Percentiles rank a stretch among this genome's conserved stretches.
These are phyloP conservation scores for Sinocyclocheilus anshuiensis DNA, from an alignment of 2,113 vertebrate species.

Conservation along the genomic window DNA sequence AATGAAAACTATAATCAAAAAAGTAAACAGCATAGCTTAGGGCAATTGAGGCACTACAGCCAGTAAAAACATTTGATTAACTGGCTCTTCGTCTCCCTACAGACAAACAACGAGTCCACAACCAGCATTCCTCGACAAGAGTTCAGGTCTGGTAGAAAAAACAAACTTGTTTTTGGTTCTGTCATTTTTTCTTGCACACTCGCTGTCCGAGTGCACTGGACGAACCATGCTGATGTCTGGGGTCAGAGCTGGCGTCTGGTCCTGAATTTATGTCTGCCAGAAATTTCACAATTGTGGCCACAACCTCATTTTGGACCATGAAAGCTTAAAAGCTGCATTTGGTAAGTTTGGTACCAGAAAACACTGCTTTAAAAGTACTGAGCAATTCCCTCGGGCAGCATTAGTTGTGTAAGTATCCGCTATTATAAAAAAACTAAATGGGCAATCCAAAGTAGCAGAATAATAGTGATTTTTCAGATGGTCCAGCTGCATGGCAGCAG, in stretches of 20 bases:
- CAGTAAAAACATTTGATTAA: slow-evolving; percentile 38
- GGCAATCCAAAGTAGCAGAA: not conserved
- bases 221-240: not conserved
- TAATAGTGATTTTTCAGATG: slow-evolving; percentile 12
- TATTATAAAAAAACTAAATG: not conserved
- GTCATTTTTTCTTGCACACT: not conserved
- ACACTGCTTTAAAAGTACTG: not conserved
- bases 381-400: not conserved
- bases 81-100: slow-evolving; percentile 14
- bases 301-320: not conserved
- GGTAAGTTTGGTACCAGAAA: not conserved
- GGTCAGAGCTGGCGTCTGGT: not conserved
- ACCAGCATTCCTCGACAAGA: slow-evolving; percentile 45
- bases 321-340: not conserved
- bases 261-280: not conserved
- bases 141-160: slow-evolving; percentile 19
- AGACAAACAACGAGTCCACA: slow-evolving; percentile 32
- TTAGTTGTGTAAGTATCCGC: not conserved
- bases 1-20: slow-evolving; percentile 33
- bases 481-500: not conserved
- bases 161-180: slow-evolving; percentile 30
- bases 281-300: slow-evolving; percentile 5
- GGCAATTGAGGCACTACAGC: slow-evolving; percentile 21
- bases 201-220: not conserved
- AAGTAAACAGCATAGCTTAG: slow-evolving; percentile 18